A percentile compares a stretch with the other conserved stretches of the same genome.
phyloP scores from a whole-genome alignment of 2,888 invertebrate species.

The Dynastes maya region DNA sequence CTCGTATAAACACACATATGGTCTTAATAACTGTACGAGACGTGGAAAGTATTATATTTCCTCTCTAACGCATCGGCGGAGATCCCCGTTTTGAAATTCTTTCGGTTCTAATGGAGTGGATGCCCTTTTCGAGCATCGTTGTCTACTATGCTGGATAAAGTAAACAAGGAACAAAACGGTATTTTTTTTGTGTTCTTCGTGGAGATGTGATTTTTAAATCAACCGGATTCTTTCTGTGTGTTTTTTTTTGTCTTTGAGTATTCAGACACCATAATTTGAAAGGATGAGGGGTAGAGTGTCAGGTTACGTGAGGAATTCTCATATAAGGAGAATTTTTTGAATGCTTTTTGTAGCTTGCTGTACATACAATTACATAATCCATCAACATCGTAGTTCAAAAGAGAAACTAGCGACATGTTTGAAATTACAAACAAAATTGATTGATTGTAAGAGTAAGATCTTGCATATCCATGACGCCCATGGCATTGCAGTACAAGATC shows the following conservation, averaged over 20 bases:
- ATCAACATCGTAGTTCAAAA: no score
- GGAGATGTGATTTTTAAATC: conserved; percentile 30
- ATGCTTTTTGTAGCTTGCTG: no score
- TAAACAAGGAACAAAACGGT: conserved; percentile 34
- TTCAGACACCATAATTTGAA: no score
- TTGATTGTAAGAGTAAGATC: no score
- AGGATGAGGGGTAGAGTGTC: no score
- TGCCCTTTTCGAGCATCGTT: conserved; percentile 26
- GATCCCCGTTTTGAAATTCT: conserved; percentile 56
- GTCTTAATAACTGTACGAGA: conserved; percentile 57
- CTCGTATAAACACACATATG: conserved; percentile 54
- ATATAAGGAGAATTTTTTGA: no score
- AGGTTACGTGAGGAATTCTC: no score
- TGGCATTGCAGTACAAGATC: no score
- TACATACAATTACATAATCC: no score
- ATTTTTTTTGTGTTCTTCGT: conserved; percentile 18
- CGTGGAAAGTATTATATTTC: conserved; percentile 56
- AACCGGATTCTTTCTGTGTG: conserved; percentile 11
- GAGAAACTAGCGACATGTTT: no score
- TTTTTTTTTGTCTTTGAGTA: background rate
- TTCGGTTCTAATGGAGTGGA: conserved; percentile 56
- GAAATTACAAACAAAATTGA: no score
- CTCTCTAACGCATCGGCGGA: conserved; percentile 9
- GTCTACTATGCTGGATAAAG: conserved; percentile 6
- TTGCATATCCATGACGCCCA: no score